Base-by-base conservation (phyloP, 2,888 invertebrate genomes). In the Heliconius hortense region DNA sequence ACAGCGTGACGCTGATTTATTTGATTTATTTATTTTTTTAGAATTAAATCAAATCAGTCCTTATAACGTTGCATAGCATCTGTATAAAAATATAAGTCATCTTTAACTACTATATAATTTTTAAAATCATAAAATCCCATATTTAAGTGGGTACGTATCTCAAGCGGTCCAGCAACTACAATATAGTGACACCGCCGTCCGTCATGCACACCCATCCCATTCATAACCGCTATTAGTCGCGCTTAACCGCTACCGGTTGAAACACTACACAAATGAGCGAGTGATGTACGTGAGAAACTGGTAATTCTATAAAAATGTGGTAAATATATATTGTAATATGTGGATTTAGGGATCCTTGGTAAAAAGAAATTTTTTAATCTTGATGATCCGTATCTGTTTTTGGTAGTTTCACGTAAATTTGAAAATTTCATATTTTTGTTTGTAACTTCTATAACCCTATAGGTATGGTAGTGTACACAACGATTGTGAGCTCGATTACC, bases 211-310 rank as follows among this genome's bases (percentile, higher is more conserved):
- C 24, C 69, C 48, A 63, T 60, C 26, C 63, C 77, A 77, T 79
- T 74, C 73, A 77, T 79, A 75, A 77, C 73, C 13, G 72, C 63
- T 72, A 74, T 77, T 76, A 76, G 72, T 31, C 62, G 59, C 62
- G 31, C 73, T 73, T 75, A 76, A 70, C 77, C 62, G 77, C 79
- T 79, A 76, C 79, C 79, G 76, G 79, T 77, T 76, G 63, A 24
- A 53, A 69, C 62, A 74, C 53, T 63, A 64, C 74, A 63, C 76
- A 67, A 60, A 74, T 70, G 74, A 74, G 60, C 63, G 70, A 31
- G 63, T 35, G 21, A n/a, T 26, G 31, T 31, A 53, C 63, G 53
- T 69, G 53, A 56, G 64, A 70, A 63, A 31, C 59, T 28, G 67
- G 31, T 74, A 64, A 62, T 39, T 35, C 53, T 64, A 69, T 74